These are phyloP conservation scores for Mustelus asterias DNA, from an alignment of 2,113 vertebrate genomes.

Conservation along the genomic window DNA sequence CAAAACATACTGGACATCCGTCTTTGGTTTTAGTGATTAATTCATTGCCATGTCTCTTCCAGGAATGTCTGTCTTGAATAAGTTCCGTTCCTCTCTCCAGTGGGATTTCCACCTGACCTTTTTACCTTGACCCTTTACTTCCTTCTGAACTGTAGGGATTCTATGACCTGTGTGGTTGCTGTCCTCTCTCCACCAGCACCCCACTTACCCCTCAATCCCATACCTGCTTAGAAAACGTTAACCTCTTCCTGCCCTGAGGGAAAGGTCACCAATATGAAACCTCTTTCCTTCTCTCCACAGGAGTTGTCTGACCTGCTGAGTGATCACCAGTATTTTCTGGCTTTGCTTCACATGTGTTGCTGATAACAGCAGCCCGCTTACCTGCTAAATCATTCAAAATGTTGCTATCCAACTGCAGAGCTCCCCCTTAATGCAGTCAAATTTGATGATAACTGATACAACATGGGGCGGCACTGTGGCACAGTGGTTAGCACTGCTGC, in stretches of 20 bases:
- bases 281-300: neutral
- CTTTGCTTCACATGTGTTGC: neutral
- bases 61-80: neutral
- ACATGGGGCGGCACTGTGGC: too few relatives aligned
- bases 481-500: too few relatives aligned
- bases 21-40: neutral
- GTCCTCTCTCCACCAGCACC: neutral
- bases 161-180: too few relatives aligned
- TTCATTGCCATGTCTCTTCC: neutral
- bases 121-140: neutral
- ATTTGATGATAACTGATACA: neutral
- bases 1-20: neutral
- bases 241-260: neutral
- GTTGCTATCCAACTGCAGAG: too few relatives aligned
- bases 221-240: neutral
- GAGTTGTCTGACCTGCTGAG: neutral
- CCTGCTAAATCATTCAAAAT: neutral
- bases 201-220: neutral
- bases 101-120: neutral
- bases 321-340: neutral
- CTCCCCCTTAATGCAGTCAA: neutral
- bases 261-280: neutral
- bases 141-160: too few relatives aligned
- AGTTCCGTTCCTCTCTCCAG: neutral
- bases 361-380: neutral